A percentile compares a stretch with the other conserved stretches of the same genome.
Conservation (phyloP, 2,797 vertebrate species). For the Ceyx erithaca region DNA sequence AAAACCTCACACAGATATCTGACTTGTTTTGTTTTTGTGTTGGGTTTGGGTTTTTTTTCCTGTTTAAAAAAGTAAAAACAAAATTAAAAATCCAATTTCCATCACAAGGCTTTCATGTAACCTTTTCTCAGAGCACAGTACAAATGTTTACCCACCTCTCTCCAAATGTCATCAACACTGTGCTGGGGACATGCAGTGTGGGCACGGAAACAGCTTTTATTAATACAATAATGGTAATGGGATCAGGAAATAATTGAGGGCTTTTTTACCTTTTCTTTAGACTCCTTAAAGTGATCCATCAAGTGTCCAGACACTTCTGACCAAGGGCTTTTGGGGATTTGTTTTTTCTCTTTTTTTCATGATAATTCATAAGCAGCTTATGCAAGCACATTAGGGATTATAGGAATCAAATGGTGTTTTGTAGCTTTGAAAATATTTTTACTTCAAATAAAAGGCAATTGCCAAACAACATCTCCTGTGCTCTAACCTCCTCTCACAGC, state of each 20-base stretch:
- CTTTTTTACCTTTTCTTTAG: background rate
- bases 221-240: constrained; percentile 8
- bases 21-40: background rate
- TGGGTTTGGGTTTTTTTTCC: background rate
- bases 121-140: constrained; percentile 29
- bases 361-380: constrained; percentile 44
- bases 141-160: constrained; percentile 22
- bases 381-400: constrained; percentile 16
- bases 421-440: constrained; percentile 19
- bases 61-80: constrained; percentile 9
- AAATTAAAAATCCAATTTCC: constrained; percentile 13
- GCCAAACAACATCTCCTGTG: background rate
- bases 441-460: background rate
- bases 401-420: background rate
- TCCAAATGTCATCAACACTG: constrained; percentile 26
- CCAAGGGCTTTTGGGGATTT: background rate
- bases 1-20: background rate
- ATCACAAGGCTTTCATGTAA: constrained; percentile 16
- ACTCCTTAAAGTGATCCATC: background rate
- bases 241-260: background rate
- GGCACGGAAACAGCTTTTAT: constrained; percentile 4
- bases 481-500: background rate
- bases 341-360: background rate
- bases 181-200: background rate
- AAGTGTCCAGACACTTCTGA: constrained; percentile 31